These are phyloP conservation scores for Pachliopta kotzebuea DNA, from an alignment of 2,888 invertebrate species.

Conservation along the genomic window DNA sequence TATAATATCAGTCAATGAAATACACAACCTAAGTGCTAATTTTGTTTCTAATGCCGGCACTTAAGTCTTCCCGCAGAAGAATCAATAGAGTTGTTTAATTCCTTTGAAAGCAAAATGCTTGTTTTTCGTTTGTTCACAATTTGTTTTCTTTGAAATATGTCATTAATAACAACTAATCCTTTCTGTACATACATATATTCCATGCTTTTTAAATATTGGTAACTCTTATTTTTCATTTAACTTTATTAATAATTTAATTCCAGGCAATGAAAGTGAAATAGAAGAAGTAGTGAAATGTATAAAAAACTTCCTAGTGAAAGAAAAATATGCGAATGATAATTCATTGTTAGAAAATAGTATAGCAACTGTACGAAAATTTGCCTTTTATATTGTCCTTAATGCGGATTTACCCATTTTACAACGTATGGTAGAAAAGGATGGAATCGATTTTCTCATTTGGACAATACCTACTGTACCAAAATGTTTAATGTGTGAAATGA, in stretches of 20 bases:
- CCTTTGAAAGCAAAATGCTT: too few relatives aligned
- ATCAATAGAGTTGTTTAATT: too few relatives aligned
- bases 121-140: too few relatives aligned
- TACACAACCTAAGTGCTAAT: too few relatives aligned
- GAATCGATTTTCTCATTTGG: constrained; percentile 57
- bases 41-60: too few relatives aligned
- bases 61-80: too few relatives aligned
- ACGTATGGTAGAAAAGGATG: constrained; percentile 54
- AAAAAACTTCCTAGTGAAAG: constrained; percentile 48
- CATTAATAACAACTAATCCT: too few relatives aligned
- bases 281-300: constrained; percentile 47
- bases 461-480: constrained; percentile 61
- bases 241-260: constrained; percentile 33
- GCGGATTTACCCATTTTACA: constrained; percentile 55
- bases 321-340: constrained; percentile 47
- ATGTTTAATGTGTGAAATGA: constrained; percentile 63
- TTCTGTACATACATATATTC: too few relatives aligned
- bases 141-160: too few relatives aligned
- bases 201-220: constrained; percentile 2
- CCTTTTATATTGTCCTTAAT: constrained; percentile 62
- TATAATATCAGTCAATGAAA: too few relatives aligned
- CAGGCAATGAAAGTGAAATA: constrained; percentile 68
- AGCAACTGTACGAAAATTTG: constrained; percentile 50
- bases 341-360: constrained; percentile 39
- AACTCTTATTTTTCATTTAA: neutral